Evolutionary conservation across 2,797 vertebrate species (phyloP).

Genomic region (Lateolabrax maculatus): DNA sequence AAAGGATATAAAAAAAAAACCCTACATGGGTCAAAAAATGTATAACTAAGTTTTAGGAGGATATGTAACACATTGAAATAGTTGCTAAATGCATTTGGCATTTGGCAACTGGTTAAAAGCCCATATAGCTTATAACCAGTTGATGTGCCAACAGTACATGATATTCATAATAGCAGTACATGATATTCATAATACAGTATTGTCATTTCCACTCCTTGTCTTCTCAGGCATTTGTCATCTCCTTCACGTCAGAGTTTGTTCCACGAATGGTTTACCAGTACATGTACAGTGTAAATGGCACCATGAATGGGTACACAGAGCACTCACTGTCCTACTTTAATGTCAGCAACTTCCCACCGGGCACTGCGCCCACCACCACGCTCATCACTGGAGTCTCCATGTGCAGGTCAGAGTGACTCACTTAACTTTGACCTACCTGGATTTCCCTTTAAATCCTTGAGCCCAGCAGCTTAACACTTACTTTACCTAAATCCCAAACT

Average conservation of each 20-base stretch:
- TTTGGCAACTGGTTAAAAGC: too few species aligned
- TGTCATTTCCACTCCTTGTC: conserved; percentile 38
- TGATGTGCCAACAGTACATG: not conserved
- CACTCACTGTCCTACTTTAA: conserved; percentile 98
- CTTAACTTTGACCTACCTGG: conserved; percentile 49
- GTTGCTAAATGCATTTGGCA: too few species aligned
- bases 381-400: conserved; percentile 88
- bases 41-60: too few species aligned
- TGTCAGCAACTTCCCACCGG: conserved; percentile 91
- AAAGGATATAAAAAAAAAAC: not conserved
- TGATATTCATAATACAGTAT: not conserved
- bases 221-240: conserved; percentile 97
- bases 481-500: conserved; percentile 24
- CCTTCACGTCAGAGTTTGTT: conserved; percentile 98
- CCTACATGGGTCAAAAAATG: too few species aligned
- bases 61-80: too few species aligned
- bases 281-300: conserved; percentile 93
- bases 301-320: conserved; percentile 95
- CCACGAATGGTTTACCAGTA: conserved; percentile 96
- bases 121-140: not conserved
- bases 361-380: conserved; percentile 91
- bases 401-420: conserved; percentile 90
- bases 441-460: conserved; percentile 53
- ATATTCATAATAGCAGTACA: too few species aligned
- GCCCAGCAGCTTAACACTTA: conserved; percentile 50